Evolutionary conservation across 2,888 invertebrate genomes (phyloP), one percentile per base, ranked within the genome.

Genomic region (Cataglyphis livida): DNA sequence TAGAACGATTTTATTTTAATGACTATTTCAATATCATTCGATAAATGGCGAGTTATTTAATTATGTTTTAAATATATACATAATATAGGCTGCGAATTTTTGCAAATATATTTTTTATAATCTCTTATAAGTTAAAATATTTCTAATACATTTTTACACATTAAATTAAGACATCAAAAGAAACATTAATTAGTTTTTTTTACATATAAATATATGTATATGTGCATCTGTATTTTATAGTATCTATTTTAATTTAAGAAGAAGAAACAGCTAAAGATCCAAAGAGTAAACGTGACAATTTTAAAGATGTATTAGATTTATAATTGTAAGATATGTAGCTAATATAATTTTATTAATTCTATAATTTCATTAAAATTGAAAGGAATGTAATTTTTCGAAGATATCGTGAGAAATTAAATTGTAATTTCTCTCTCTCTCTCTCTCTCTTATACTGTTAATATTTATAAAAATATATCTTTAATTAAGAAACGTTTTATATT

Each of bases 261-360:
- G 74, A 79, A 10, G 57, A 87, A 68, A 91, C 91, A 85, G 91
- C 91, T 90, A 92, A 91, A 18, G 71, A 84, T 91, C 92, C 92
- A 92, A 92, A 92, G 92, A 91, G 35, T 82, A 85, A 48, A 35
- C 35, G 21, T 12, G 57, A 48, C 3, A 59, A 9, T 44, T 51
- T 59, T 25, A 61, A 35, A 79, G 5, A 59, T 59, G 48, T 48
- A 12, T 59, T 78, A 32, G 9, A 9, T 41, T 57, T 66, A 35
- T 35, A 41, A 28, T 32, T 79, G 18, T 78, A 54, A 54, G 41
- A 65, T 35, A 48, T 32, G 32, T n/a, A 54, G 9, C 7, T 44
- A 48, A 65, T 76, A 66, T 65, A 44, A 44, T 5, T 44, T 28
- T n/a, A 57, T 54, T 21, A 25, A 32, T 15, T 21, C 9, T 74